Evolutionary conservation across 1,140 invertebrate genomes (phyloP).

Genomic region (Tachypleus tridentatus): DNA sequence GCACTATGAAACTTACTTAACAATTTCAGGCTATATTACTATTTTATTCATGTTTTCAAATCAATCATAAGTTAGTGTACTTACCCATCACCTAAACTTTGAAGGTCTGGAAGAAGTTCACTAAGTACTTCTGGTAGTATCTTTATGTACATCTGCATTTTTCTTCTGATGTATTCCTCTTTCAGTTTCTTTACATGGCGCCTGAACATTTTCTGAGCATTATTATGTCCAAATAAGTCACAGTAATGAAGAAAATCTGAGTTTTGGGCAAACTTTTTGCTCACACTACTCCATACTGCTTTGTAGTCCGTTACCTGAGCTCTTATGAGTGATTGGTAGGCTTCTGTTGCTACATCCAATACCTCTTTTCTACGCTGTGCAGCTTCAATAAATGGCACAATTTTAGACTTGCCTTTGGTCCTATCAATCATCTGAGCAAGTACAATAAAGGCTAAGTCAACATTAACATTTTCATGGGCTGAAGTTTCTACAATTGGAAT

Average conservation of each 20-base stretch:
- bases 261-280: conserved; percentile 71
- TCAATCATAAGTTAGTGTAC: conserved; percentile 10
- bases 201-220: conserved; percentile 63
- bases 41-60: no score
- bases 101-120: conserved; percentile 68
- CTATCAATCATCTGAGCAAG: conserved; percentile 84
- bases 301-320: conserved; percentile 68
- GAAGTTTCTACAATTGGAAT: conserved; percentile 89
- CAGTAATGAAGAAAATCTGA: conserved; percentile 77
- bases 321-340: conserved; percentile 68
- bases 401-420: conserved; percentile 47
- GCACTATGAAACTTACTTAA: no score
- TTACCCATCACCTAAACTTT: conserved; percentile 58
- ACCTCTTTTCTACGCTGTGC: conserved; percentile 71
- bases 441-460: conserved; percentile 84
- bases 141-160: conserved; percentile 66
- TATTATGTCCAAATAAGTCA: conserved; percentile 77
- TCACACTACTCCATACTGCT: conserved; percentile 70
- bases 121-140: conserved; percentile 64
- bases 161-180: conserved; percentile 68
- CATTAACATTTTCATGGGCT: conserved; percentile 92
- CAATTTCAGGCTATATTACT: no score
- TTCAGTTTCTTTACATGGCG: conserved; percentile 71
- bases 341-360: conserved; percentile 74
- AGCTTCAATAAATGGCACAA: conserved; percentile 76